Base-by-base conservation (phyloP, 2,888 invertebrate species). In the Pelosia muscerda region DNA sequence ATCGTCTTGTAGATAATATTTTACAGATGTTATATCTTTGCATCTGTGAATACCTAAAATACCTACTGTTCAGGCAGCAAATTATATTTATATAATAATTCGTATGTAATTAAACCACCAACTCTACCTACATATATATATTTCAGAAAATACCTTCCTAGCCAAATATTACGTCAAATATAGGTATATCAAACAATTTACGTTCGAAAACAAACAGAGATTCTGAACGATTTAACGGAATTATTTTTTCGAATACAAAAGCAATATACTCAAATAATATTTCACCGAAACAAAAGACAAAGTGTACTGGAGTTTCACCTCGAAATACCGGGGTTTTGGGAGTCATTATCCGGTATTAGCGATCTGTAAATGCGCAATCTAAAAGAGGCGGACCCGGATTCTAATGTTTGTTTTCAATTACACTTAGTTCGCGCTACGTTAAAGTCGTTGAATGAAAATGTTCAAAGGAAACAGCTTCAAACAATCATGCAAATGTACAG, bases 391-490 rank as follows among this genome's bases (percentile, higher is more conserved):
- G 25, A 9, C 56, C 26, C 58, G 68, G 54, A 68, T 71, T 62
- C n/a, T 63, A 67, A 74, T 76, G 72, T 79, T 75, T 79, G 77
- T 77, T 75, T 78, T 75, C 67, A 78, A 79, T 79, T 79, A 73
- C 63, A 62, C 57, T 70, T 61, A 66, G 57, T 66, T 64, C 63
- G 19, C 57, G 42, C 23, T 55, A 57, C 59, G 31, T 49, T 56
- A 26, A 58, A 66, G 60, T 65, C 75, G 19, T 57, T 28, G 28
- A 31, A 19, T 31, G n/a, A 19, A 9, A 26, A 28, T 55, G 54
- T 25, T 28, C 28, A 19, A 57, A 57, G n/a, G 28, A 57, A 57
- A 28, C 19, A 25, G n/a, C 19, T 55, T 26, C 15, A 55, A 25
- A 55, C 25, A 26, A 49, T 49, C 19, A 49, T 9, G 42, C 9